phyloP scores from a whole-genome alignment of 2,113 vertebrate species.

The Hemicordylus capensis region DNA sequence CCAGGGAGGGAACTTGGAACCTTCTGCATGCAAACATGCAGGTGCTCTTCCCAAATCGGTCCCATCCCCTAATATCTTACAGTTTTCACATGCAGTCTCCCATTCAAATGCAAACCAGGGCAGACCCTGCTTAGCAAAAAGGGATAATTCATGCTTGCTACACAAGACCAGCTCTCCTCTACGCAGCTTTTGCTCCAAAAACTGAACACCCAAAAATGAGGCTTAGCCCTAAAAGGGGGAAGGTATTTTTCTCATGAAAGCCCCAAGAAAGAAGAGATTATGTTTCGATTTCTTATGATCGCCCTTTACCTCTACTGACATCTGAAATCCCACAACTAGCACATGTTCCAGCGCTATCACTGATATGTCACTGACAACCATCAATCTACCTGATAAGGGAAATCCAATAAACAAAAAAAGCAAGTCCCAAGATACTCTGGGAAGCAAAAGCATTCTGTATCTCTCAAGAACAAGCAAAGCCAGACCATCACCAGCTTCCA shows the following conservation, averaged over 20 bases:
- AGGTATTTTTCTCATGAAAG: constrained; percentile 12
- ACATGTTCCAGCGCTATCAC: constrained; percentile 47
- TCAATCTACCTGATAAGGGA: constrained; percentile 42
- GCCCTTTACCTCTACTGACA: constrained; percentile 35
- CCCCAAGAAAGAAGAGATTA: constrained; percentile 21
- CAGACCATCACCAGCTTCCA: constrained; percentile 45
- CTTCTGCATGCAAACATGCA: too few species aligned
- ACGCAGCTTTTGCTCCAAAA: neutral
- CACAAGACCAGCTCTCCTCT: too few species aligned
- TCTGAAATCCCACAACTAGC: constrained; percentile 46
- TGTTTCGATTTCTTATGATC: constrained; percentile 29
- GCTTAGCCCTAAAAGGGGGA: neutral
- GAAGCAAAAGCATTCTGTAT: constrained; percentile 43
- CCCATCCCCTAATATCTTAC: too few species aligned
- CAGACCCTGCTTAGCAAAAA: too few species aligned
- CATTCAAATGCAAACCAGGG: too few species aligned
- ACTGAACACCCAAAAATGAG: neutral
- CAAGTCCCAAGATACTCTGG: constrained; percentile 46
- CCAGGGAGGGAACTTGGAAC: too few species aligned
- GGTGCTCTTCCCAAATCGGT: too few species aligned
- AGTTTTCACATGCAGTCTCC: too few species aligned
- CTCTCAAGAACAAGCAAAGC: constrained; percentile 50
- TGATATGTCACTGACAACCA: constrained; percentile 51
- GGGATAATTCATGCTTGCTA: too few species aligned
- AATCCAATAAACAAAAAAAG: constrained; percentile 27